Conservation (phyloP, 2,888 invertebrate genomes). For the Urechis unicinctus region DNA sequence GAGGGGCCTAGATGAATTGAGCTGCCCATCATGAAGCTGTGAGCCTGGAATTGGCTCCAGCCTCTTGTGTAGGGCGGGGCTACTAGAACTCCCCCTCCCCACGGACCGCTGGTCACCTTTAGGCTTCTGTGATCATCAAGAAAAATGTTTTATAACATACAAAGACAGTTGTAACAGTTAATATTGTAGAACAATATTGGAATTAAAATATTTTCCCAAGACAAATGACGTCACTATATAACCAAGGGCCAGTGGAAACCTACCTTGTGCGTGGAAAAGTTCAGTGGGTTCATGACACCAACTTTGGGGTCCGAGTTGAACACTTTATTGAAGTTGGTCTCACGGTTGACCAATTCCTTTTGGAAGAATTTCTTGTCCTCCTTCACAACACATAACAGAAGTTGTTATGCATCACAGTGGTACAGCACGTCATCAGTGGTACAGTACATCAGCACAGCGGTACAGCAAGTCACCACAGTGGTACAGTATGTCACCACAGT, state of each 20-base stretch:
- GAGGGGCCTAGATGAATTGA: conserved; percentile 43
- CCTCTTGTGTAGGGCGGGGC: conserved; percentile 19
- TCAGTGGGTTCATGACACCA: conserved; percentile 46
- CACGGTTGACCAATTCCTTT: conserved; percentile 49
- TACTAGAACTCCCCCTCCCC: conserved; percentile 1
- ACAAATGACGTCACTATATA: not conserved
- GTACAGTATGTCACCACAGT: too few species aligned
- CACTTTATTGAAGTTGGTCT: conserved; percentile 52
- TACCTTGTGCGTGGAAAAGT: conserved; percentile 3
- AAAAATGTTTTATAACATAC: too few species aligned
- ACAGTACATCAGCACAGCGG: too few species aligned
- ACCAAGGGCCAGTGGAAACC: not conserved
- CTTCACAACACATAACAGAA: too few species aligned
- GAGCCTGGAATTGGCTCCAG: conserved; percentile 47
- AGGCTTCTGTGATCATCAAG: conserved; percentile 14
- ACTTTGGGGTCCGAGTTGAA: conserved; percentile 47
- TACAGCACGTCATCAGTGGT: too few species aligned
- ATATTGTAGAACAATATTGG: too few species aligned
- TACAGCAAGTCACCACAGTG: too few species aligned
- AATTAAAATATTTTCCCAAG: not conserved
- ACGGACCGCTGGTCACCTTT: conserved; percentile 27
- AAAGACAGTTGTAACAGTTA: too few species aligned
- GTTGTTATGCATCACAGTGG: too few species aligned
- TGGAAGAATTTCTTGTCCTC: conserved; percentile 50
- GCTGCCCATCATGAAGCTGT: conserved; percentile 39